phyloP scores from a whole-genome alignment of 92 coral and sea anemone species.

The Zoanthus sociatus region DNA sequence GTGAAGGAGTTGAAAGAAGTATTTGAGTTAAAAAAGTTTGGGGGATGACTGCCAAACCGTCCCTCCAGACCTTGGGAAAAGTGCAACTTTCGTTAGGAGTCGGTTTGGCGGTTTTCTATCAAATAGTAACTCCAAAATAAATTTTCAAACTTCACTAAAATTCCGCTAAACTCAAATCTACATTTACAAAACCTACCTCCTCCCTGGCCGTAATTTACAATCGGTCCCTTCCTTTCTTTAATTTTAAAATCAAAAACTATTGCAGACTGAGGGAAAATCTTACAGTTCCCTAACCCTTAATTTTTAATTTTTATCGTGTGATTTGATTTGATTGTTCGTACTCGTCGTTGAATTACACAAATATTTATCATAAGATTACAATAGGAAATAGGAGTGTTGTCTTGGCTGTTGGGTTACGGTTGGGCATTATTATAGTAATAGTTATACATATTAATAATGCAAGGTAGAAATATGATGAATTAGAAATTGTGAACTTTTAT shows the following conservation, averaged over 20 bases:
- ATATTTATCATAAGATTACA: neutral
- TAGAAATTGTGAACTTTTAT: constrained; percentile 7
- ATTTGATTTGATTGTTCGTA: neutral
- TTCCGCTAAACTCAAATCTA: too few relatives aligned
- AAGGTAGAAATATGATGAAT: constrained; percentile 1
- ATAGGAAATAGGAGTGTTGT: constrained; percentile 1
- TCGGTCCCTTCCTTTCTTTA: neutral
- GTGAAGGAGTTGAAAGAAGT: too few relatives aligned
- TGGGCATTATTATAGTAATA: neutral
- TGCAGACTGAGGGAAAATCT: neutral
- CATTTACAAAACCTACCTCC: too few relatives aligned
- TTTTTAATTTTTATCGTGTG: neutral
- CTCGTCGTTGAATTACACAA: neutral
- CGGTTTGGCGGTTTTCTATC: too few relatives aligned
- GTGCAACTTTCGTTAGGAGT: too few relatives aligned
- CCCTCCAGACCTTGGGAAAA: too few relatives aligned
- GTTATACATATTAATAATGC: neutral
- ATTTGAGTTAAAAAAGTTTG: too few relatives aligned
- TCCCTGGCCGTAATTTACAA: neutral
- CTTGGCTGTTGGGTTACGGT: neutral
- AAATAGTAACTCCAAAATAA: too few relatives aligned
- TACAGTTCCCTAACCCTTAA: neutral
- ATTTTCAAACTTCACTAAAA: too few relatives aligned
- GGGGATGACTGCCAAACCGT: too few relatives aligned
- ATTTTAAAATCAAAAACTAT: neutral